Base-by-base conservation (phyloP, 2,797 vertebrate species). In the Sebastes kiyomatsui region DNA sequence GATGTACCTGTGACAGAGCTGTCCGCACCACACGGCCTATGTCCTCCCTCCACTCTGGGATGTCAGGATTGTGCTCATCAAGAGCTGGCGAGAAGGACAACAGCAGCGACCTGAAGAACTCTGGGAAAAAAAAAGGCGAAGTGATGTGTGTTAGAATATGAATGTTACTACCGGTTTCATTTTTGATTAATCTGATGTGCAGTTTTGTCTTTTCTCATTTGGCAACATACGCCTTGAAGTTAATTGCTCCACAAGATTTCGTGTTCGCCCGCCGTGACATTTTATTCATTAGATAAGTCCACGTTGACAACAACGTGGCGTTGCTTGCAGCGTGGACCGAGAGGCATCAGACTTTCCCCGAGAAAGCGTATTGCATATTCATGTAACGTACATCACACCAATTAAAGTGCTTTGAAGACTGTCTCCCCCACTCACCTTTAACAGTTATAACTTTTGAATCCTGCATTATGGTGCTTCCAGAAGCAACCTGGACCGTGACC, bases 31-130 rank as follows among this genome's bases (percentile, higher is more conserved):
- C 97, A 58, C 93, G 97, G 78, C 97, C 96, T 90, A 99, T 95
- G 71, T 99, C 98, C 87, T 97, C 97, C 86, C 97, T 96, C 98
- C 98, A 99, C 85, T 99, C 98, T 0, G 97, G 96, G 87, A 99
- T 98, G 93, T 98, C 97, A 88, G 98, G 98, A 87, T 99, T 99
- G 92, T 99, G 96, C 81, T 97, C 97, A 81, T 99, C 98, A 96
- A 99, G 95, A 49, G 97, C 97, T 6, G 97, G 97, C 11, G 98
- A 99, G 93, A 99, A 99, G 1, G 98, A 98, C 82, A 99, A 90
- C 77, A 98, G 95, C 83, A 98, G 96, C 33, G 98, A 99, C 67
- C 97, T 97, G 94, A 98, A 99, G 93, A 97, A 97, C 75, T 98
- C 98, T 99, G 90, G 46, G 42, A 38, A 38, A 75, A 70, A 73